Evolutionary conservation across 2,113 vertebrate genomes (phyloP).

Genomic region (Nothobranchius kuhntae): DNA sequence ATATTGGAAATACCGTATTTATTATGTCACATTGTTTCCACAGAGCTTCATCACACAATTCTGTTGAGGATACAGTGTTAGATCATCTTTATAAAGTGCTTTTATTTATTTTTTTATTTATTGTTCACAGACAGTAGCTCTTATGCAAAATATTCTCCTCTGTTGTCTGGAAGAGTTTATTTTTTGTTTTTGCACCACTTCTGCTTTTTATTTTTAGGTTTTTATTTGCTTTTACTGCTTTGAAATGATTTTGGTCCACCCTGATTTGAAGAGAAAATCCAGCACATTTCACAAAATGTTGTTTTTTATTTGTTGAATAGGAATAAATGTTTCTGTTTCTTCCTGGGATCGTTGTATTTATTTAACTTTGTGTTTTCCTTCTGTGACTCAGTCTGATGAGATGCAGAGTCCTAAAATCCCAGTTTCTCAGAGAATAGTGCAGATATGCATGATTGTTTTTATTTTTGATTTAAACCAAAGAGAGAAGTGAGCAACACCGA

Average conservation of each 20-base stretch:
- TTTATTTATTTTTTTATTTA: slow-evolving; percentile 13
- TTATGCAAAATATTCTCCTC: slow-evolving; percentile 9
- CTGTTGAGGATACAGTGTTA: background rate
- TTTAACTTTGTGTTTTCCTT: background rate
- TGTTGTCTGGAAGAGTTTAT: slow-evolving; percentile 7
- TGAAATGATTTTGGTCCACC: slow-evolving; percentile 7
- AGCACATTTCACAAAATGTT: slow-evolving; percentile 61
- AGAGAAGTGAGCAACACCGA: slow-evolving; percentile 9
- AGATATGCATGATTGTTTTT: too few species aligned
- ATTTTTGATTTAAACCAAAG: background rate
- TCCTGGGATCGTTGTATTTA: slow-evolving; percentile 41
- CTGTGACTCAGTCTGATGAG: slow-evolving; percentile 23
- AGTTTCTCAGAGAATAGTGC: slow-evolving; percentile 21
- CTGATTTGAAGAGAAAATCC: slow-evolving; percentile 25
- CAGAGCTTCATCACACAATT: background rate
- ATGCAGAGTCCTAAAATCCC: slow-evolving; percentile 12
- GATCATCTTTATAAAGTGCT: slow-evolving; percentile 8
- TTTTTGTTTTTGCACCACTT: slow-evolving; percentile 10
- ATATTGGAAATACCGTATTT: too few species aligned
- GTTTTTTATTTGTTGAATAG: slow-evolving; percentile 42
- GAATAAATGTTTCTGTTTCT: slow-evolving; percentile 71
- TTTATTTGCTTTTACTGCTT: slow-evolving; percentile 35
- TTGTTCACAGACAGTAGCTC: slow-evolving; percentile 25
- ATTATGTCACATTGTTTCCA: background rate
- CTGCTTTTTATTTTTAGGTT: slow-evolving; percentile 16